phyloP scores from a whole-genome alignment of 2,113 vertebrate species.

The Aptenodytes forsteri region DNA sequence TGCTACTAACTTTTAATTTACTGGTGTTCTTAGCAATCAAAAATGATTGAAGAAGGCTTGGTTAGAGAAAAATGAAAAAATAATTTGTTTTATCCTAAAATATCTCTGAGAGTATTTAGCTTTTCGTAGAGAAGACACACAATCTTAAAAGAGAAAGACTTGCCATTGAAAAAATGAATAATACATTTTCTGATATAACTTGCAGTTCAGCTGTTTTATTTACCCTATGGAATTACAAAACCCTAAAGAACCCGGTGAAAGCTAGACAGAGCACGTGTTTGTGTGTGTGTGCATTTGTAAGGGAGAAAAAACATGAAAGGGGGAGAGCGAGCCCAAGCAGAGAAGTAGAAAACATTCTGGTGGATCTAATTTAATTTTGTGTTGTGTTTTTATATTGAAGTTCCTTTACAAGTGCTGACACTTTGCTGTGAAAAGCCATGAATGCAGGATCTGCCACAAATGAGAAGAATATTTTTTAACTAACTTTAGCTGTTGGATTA shows the following conservation, averaged over 20 bases:
- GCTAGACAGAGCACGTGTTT: not conserved
- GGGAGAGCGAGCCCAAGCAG: not conserved
- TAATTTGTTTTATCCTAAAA: not conserved
- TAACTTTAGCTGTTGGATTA: slow-evolving; percentile 69
- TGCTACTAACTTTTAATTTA: slow-evolving; percentile 40
- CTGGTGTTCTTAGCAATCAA: not conserved
- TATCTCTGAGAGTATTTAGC: not conserved
- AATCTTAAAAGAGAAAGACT: not conserved
- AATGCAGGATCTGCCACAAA: slow-evolving; percentile 60
- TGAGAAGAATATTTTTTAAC: slow-evolving; percentile 59
- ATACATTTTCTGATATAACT: not conserved
- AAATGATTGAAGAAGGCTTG: not conserved
- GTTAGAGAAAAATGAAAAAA: not conserved
- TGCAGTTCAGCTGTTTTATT: not conserved
- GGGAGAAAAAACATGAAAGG: not conserved
- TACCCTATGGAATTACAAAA: not conserved
- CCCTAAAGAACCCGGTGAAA: not conserved
- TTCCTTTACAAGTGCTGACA: slow-evolving; percentile 63
- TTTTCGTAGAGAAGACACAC: not conserved
- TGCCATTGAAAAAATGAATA: not conserved
- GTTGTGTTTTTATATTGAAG: slow-evolving; percentile 60
- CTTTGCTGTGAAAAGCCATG: slow-evolving; percentile 53
- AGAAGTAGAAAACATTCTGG: slow-evolving; percentile 56
- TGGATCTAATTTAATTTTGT: slow-evolving; percentile 70
- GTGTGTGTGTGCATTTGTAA: not conserved